Conservation (phyloP, 2,888 invertebrate species). For the Hypolimnas misippus region DNA sequence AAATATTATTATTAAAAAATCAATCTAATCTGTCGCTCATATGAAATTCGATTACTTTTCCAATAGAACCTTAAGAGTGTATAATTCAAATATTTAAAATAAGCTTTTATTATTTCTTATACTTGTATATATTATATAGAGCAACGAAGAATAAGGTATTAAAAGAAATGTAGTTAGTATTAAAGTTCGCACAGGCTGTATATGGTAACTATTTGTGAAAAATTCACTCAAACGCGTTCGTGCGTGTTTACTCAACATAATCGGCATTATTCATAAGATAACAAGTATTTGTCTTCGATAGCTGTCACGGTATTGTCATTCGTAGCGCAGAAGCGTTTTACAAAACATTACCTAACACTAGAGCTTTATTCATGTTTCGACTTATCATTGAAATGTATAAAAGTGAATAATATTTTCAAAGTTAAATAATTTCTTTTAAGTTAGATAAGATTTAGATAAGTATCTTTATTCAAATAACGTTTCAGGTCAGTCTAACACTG, state of each 20-base stretch:
- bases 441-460: conserved; percentile 26
- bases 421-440: conserved; percentile 5
- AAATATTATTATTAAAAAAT: too few relatives aligned
- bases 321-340: conserved; percentile 70
- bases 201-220: conserved; percentile 71
- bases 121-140: too few relatives aligned
- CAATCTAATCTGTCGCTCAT: too few relatives aligned
- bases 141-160: too few relatives aligned
- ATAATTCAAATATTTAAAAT: too few relatives aligned
- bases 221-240: conserved; percentile 72
- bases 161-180: background rate
- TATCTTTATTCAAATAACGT: background rate
- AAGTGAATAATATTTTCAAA: conserved; percentile 15
- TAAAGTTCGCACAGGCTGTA: conserved; percentile 61
- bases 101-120: too few relatives aligned
- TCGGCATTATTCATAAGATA: conserved; percentile 84
- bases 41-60: too few relatives aligned
- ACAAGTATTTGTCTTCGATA: conserved; percentile 79
- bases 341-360: conserved; percentile 74
- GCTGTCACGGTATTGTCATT: conserved; percentile 76
- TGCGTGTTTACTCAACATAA: conserved; percentile 78
- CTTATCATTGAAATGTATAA: conserved; percentile 23
- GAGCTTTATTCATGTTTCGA: conserved; percentile 51
- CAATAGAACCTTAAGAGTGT: too few relatives aligned
- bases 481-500: too few relatives aligned